phyloP scores from a whole-genome alignment of 2,888 invertebrate species.

The Hedychridium roseum region DNA sequence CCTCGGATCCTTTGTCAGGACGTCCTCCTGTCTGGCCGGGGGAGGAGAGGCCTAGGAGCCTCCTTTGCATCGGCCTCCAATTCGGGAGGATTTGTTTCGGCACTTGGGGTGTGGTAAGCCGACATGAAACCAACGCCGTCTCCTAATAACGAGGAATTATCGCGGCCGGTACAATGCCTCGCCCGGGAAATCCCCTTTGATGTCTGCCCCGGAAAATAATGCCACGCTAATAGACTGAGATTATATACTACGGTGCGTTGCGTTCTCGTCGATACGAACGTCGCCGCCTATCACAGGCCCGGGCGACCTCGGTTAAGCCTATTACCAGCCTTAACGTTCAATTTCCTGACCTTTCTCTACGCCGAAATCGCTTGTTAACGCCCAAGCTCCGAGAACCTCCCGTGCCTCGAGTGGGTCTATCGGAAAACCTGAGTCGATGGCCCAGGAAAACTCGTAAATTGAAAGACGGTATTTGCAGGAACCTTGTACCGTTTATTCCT shows the following conservation, averaged over 20 bases:
- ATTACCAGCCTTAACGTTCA: too few species aligned
- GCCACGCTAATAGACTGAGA: constrained; percentile 57
- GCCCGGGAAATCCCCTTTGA: constrained; percentile 60
- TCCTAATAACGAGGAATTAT: constrained; percentile 64
- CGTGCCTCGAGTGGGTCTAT: too few species aligned
- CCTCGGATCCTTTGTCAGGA: constrained; percentile 40
- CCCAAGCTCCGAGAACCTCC: too few species aligned
- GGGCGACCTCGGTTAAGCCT: too few species aligned
- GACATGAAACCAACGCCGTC: constrained; percentile 57
- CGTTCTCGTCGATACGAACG: neutral
- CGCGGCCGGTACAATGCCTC: constrained; percentile 57
- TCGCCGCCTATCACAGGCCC: too few species aligned
- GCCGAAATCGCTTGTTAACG: too few species aligned
- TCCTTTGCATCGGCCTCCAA: constrained; percentile 60
- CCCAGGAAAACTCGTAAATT: too few species aligned
- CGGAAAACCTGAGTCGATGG: too few species aligned
- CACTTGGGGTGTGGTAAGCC: constrained; percentile 64
- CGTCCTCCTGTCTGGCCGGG: constrained; percentile 19
- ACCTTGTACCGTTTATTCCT: too few species aligned
- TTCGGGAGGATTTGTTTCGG: constrained; percentile 62
- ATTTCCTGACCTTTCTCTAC: too few species aligned
- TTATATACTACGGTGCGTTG: constrained; percentile 37
- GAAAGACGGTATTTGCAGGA: too few species aligned
- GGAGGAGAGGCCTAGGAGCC: constrained; percentile 38
- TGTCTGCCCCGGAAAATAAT: constrained; percentile 61